A percentile compares a stretch with the other conserved stretches of the same genome.
Evolutionary conservation across 2,888 invertebrate genomes (phyloP).

Genomic region (Nasonovia ribisnigri): DNA sequence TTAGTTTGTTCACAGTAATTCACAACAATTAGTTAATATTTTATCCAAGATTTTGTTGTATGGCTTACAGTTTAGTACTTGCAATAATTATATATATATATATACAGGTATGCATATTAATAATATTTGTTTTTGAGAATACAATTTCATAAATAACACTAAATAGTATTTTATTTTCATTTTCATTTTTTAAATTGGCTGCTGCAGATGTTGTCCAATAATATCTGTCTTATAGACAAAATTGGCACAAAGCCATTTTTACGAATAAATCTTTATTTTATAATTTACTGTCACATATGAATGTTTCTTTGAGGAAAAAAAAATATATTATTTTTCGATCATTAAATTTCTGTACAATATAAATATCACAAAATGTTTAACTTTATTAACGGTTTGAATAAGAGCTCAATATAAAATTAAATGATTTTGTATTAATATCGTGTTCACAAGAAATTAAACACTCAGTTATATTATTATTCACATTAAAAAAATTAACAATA

Average conservation of each 20-base stretch:
- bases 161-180: not conserved
- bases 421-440: not conserved
- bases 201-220: not conserved
- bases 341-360: not conserved
- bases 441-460: not conserved
- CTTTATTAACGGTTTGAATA: not conserved
- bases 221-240: not conserved
- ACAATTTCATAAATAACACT: not conserved
- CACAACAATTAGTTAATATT: not conserved
- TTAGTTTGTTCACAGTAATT: not conserved
- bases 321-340: not conserved
- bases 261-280: not conserved
- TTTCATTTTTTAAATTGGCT: not conserved
- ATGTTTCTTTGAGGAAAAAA: not conserved
- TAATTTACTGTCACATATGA: not conserved
- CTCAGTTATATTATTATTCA: not conserved
- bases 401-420: not conserved
- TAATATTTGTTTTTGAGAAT: not conserved
- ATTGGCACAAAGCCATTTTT: not conserved
- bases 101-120: not conserved
- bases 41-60: not conserved
- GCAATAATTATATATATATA: not conserved
- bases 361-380: not conserved
- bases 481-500: not conserved
- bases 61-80: not conserved